These are phyloP conservation scores for Ophioninae sp. DNA, from an alignment of 2,888 invertebrate species.

Conservation along the genomic window DNA sequence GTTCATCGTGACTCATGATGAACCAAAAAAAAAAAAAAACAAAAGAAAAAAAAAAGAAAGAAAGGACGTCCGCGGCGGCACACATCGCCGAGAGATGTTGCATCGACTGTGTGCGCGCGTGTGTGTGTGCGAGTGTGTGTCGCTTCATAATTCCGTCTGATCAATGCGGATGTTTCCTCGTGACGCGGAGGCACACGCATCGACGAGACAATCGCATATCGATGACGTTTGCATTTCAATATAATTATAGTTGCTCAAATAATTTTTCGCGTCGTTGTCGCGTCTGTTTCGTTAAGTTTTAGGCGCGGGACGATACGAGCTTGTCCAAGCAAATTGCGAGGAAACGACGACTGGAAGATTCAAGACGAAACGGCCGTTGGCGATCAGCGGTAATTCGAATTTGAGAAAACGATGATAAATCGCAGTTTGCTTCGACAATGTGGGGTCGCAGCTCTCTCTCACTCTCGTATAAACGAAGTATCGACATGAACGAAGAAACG, in stretches of 20 bases:
- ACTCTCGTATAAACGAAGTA: conserved; percentile 42
- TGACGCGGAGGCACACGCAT: background rate
- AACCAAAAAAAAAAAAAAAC: conserved; percentile 7
- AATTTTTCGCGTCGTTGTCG: background rate
- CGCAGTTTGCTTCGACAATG: conserved; percentile 43
- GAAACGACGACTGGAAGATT: background rate
- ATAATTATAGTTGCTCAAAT: background rate
- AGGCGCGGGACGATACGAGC: background rate
- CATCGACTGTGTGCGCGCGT: conserved; percentile 39
- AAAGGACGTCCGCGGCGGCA: conserved; percentile 13
- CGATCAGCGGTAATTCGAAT: background rate
- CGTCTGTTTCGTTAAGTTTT: background rate
- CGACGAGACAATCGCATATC: conserved; percentile 1
- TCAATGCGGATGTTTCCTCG: background rate
- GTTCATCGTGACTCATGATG: conserved; percentile 40
- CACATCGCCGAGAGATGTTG: conserved; percentile 45
- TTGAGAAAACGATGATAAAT: background rate
- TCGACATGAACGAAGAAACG: conserved; percentile 7
- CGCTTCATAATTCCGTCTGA: background rate
- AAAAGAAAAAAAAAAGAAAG: background rate
- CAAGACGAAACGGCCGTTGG: background rate
- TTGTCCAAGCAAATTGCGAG: background rate
- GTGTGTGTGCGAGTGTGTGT: conserved; percentile 26
- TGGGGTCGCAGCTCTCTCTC: conserved; percentile 3
- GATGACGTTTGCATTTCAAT: background rate